These are phyloP conservation scores for Knipowitschia caucasica DNA, from an alignment of 2,797 vertebrate species.

Conservation along the genomic window DNA sequence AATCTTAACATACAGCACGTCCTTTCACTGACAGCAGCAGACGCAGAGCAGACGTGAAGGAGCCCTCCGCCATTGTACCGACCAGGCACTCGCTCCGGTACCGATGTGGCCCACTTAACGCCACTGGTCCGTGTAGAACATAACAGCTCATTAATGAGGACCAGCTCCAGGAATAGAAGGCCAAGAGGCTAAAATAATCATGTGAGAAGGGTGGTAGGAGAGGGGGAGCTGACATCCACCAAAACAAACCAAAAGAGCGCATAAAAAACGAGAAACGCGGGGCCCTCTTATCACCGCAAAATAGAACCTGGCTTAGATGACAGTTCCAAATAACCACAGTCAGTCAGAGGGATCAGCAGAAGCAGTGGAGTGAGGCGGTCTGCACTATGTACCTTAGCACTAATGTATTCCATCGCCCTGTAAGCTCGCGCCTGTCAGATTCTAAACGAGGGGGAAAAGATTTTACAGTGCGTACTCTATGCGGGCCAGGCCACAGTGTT, in stretches of 20 bases:
- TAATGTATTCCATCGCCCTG: conserved; percentile 53
- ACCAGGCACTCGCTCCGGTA: conserved; percentile 14
- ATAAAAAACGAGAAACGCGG: conserved; percentile 33
- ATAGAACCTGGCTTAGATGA: conserved; percentile 37
- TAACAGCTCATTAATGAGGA: conserved; percentile 46
- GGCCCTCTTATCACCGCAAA: conserved; percentile 29
- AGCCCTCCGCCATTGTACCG: conserved; percentile 1
- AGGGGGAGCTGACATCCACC: conserved; percentile 29
- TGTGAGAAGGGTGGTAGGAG: conserved; percentile 6
- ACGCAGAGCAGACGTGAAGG: neutral
- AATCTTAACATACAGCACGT: neutral
- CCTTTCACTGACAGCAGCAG: neutral
- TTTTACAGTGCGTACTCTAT: conserved; percentile 44
- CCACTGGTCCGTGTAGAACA: conserved; percentile 17
- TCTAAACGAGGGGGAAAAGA: neutral
- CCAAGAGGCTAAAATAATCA: conserved; percentile 24
- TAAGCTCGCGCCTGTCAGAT: conserved; percentile 30
- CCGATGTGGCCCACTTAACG: conserved; percentile 3
- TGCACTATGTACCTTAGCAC: conserved; percentile 28
- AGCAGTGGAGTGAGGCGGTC: conserved; percentile 25
- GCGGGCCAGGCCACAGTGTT: conserved; percentile 32
- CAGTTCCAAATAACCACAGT: conserved; percentile 46
- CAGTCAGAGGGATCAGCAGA: conserved; percentile 25
- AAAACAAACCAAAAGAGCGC: conserved; percentile 45
- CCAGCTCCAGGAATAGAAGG: conserved; percentile 37